Evolutionary conservation across 2,113 vertebrate species (phyloP).

Genomic region (Lophochroa leadbeateri): DNA sequence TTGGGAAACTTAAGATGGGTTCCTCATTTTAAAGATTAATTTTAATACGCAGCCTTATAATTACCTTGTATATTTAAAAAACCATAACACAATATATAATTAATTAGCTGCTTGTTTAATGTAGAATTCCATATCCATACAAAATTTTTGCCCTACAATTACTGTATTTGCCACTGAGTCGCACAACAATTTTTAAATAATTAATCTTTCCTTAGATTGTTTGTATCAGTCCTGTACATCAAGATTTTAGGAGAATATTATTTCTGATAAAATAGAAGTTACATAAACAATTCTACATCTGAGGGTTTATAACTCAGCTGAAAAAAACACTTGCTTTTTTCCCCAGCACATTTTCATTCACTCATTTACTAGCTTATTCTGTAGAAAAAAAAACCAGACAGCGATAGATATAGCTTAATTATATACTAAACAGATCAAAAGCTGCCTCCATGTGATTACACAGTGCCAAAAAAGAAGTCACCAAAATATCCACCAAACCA

Average conservation of each 20-base stretch:
- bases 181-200: background rate
- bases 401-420: constrained; percentile 27
- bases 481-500: constrained; percentile 47
- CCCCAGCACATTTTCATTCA: background rate
- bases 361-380: background rate
- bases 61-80: background rate
- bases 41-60: background rate
- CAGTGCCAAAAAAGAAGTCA: constrained; percentile 20
- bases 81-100: background rate
- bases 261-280: constrained; percentile 22
- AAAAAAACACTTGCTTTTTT: background rate
- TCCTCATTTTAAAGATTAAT: background rate
- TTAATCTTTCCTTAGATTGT: background rate
- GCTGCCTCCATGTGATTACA: constrained; percentile 23
- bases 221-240: background rate
- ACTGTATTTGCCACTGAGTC: background rate
- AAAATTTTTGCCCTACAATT: background rate
- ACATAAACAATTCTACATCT: background rate
- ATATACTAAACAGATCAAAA: constrained; percentile 30
- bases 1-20: background rate
- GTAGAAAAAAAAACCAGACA: background rate
- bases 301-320: background rate
- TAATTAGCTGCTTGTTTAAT: background rate
- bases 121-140: background rate
- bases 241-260: constrained; percentile 10